These are phyloP conservation scores for Cecidostiba fungosa DNA, from an alignment of 2,888 invertebrate species.

Conservation along the genomic window DNA sequence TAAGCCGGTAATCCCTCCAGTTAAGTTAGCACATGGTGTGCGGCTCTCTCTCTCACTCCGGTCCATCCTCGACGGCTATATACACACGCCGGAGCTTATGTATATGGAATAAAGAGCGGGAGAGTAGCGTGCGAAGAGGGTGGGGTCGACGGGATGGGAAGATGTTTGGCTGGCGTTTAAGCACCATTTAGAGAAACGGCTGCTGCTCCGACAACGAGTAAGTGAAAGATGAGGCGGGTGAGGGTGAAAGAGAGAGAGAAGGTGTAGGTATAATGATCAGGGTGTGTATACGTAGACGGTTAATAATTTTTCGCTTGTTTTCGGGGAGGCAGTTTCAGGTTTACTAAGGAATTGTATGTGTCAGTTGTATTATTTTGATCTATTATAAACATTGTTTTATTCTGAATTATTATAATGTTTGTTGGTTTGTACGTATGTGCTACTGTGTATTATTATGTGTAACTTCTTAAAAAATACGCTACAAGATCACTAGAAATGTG, in stretches of 20 bases:
- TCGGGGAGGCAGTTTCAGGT: background rate
- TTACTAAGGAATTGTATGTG: no score
- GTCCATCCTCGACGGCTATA: background rate
- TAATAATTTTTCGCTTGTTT: conserved; percentile 34
- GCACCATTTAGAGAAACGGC: conserved; percentile 45
- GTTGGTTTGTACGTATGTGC: no score
- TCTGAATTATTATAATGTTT: no score
- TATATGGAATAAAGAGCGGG: conserved; percentile 31
- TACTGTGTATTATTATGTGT: no score
- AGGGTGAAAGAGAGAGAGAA: background rate
- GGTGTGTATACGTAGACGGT: background rate
- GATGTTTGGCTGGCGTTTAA: conserved; percentile 40
- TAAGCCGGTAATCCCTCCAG: conserved; percentile 78
- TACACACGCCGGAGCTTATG: conserved; percentile 24
- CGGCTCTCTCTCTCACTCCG: conserved; percentile 49
- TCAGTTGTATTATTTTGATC: no score
- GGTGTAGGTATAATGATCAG: conserved; percentile 39
- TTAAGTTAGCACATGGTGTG: conserved; percentile 79
- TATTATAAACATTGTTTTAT: no score
- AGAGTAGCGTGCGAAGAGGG: background rate
- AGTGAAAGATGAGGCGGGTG: background rate
- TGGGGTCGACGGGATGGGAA: background rate
- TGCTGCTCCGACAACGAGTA: background rate
- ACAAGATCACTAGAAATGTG: no score
- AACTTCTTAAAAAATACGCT: no score